Percentiles rank a stretch among this genome's conserved stretches.
phyloP scores from a whole-genome alignment of 2,888 invertebrate species.

The Capitulum mitella region DNA sequence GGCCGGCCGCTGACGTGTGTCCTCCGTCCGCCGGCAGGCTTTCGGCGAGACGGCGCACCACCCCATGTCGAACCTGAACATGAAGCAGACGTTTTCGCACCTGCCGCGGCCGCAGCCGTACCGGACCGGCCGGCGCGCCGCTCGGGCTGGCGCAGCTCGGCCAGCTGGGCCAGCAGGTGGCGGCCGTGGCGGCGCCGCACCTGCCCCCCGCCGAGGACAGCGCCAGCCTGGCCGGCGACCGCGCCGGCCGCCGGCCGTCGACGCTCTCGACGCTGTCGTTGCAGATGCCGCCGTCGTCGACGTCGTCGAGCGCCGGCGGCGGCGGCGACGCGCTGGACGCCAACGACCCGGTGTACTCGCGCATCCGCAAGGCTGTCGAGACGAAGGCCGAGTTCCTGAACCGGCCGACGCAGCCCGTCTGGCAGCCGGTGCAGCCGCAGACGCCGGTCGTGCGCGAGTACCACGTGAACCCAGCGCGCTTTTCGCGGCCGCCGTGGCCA shows the following conservation, averaged over 20 bases:
- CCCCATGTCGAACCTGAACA: conserved; percentile 67
- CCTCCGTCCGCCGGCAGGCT: conserved; percentile 53
- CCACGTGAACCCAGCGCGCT: conserved; percentile 68
- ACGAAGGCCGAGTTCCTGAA: conserved; percentile 83
- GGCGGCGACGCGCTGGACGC: conserved; percentile 6
- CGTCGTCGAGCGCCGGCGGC: neutral
- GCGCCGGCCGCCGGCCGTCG: neutral
- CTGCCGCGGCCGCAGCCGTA: conserved; percentile 40
- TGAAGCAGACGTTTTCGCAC: conserved; percentile 36
- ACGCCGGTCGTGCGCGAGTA: conserved; percentile 52
- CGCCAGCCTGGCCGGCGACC: conserved; percentile 5
- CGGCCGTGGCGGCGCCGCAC: conserved; percentile 47
- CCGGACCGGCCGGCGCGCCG: conserved; percentile 34
- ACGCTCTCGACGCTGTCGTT: neutral
- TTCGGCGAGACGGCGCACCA: conserved; percentile 85
- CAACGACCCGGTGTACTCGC: conserved; percentile 42
- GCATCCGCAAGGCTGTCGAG: conserved; percentile 69
- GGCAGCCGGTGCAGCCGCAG: conserved; percentile 45
- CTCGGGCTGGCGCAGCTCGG: neutral
- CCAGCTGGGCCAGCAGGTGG: conserved; percentile 48
- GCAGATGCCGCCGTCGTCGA: neutral
- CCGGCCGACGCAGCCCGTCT: conserved; percentile 58
- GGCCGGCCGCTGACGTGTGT: neutral
- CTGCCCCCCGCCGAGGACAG: conserved; percentile 8
- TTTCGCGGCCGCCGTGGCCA: conserved; percentile 62